Conservation (phyloP, 2,888 invertebrate species). For the Auanema freiburgensis region DNA sequence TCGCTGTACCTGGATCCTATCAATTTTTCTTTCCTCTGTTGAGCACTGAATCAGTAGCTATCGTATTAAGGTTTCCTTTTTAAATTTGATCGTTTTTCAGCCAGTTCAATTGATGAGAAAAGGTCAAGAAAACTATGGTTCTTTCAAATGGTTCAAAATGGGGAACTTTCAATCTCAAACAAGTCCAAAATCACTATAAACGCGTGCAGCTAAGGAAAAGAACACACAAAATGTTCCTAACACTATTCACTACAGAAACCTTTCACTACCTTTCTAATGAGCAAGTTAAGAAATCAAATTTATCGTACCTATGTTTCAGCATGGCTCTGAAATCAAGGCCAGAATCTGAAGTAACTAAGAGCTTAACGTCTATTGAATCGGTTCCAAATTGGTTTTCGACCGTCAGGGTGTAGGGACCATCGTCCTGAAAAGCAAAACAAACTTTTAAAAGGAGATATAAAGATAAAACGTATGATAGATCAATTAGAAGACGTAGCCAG, state of each 20-base stretch:
- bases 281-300: background rate
- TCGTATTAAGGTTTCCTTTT: background rate
- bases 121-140: background rate
- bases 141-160: background rate
- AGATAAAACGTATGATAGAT: too few relatives aligned
- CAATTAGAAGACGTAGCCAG: too few relatives aligned
- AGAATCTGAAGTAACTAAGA: slow-evolving; percentile 77
- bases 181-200: background rate
- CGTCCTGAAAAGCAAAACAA: slow-evolving; percentile 76
- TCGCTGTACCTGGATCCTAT: too few relatives aligned
- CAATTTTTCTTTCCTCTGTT: slow-evolving; percentile 17
- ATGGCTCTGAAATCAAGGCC: slow-evolving; percentile 94
- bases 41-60: slow-evolving; percentile 16
- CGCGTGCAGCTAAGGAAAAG: background rate
- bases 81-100: background rate
- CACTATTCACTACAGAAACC: background rate
- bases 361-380: slow-evolving; percentile 90
- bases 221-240: background rate
- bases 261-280: background rate
- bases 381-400: slow-evolving; percentile 91
- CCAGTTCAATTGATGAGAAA: background rate
- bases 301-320: slow-evolving; percentile 78
- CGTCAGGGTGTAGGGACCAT: slow-evolving; percentile 80
- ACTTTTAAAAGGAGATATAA: background rate
- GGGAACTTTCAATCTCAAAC: background rate